A percentile compares a stretch with the other conserved stretches of the same genome.
Conservation (phyloP, 2,888 invertebrate genomes). For the Nomada goodeniana region DNA sequence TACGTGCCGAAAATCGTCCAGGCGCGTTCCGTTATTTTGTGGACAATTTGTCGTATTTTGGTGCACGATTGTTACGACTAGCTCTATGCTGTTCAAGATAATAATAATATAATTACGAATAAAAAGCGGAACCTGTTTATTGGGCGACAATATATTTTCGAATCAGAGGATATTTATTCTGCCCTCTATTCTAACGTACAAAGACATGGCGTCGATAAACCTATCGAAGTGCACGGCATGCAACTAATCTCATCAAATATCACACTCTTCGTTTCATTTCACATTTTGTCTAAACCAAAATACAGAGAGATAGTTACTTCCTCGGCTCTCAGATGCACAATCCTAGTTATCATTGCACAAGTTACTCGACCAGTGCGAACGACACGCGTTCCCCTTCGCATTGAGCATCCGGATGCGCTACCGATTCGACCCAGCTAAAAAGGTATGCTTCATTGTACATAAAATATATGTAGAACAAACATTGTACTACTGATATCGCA, state of each 20-base stretch:
- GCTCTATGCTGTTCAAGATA: constrained; percentile 72
- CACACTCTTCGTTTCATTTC: constrained; percentile 3
- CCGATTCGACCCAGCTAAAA: constrained; percentile 16
- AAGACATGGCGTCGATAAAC: constrained; percentile 36
- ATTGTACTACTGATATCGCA: constrained; percentile 1
- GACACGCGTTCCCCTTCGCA: constrained; percentile 17
- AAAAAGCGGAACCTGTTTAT: constrained; percentile 11
- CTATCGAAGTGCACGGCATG: constrained; percentile 45
- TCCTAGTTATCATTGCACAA: constrained; percentile 27
- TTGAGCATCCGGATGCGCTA: constrained; percentile 41
- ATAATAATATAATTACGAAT: constrained; percentile 72
- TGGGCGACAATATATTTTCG: constrained; percentile 26
- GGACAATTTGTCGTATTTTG: constrained; percentile 1
- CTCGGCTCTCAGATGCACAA: neutral
- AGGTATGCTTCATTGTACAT: constrained; percentile 18
- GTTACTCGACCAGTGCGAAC: constrained; percentile 23
- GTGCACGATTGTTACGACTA: constrained; percentile 41
- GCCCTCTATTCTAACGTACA: constrained; percentile 54
- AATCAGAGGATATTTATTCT: constrained; percentile 66
- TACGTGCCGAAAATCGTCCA: neutral
- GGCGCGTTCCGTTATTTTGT: constrained; percentile 13
- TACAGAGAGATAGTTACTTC: constrained; percentile 40
- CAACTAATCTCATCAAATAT: constrained; percentile 25
- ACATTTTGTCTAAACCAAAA: constrained; percentile 27
- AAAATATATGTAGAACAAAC: constrained; percentile 12